Percentiles rank a stretch among this genome's conserved stretches.
phyloP scores from a whole-genome alignment of 2,888 invertebrate species.

The Anthrax anthrax region DNA sequence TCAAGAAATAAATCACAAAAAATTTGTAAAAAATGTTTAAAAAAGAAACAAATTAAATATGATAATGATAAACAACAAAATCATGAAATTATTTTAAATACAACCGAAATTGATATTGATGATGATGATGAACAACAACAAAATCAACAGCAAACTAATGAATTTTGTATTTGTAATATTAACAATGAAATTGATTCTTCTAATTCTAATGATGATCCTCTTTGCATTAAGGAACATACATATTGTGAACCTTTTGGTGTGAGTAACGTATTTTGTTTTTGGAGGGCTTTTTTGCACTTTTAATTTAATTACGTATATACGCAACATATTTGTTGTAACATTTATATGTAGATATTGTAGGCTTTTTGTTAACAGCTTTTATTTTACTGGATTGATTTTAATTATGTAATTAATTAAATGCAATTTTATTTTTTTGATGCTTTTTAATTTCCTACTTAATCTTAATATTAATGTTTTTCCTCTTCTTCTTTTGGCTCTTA shows the following conservation, averaged over 20 bases:
- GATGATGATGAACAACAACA: constrained; percentile 1
- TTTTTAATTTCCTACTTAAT: no score
- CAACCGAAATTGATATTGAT: constrained; percentile 16
- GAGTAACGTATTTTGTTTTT: constrained; percentile 18
- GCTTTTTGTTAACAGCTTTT: no score
- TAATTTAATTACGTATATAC: no score
- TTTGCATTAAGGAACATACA: constrained; percentile 30
- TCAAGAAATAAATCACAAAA: constrained; percentile 19
- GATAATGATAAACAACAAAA: background rate
- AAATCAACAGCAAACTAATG: constrained; percentile 11
- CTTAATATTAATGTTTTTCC: no score
- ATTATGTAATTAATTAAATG: no score
- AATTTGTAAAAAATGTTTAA: constrained; percentile 30
- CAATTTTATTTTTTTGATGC: no score
- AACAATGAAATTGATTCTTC: constrained; percentile 13
- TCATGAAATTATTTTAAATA: background rate
- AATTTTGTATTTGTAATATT: constrained; percentile 26
- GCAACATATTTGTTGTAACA: no score
- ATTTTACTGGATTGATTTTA: no score
- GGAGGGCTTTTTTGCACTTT: background rate
- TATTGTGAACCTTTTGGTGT: constrained; percentile 27
- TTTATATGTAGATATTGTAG: no score
- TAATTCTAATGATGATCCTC: constrained; percentile 20
- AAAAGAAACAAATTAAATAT: constrained; percentile 23
- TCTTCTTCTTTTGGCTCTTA: no score